phyloP scores from a whole-genome alignment of 2,888 invertebrate species.

The Himalopsyche tibetana region DNA sequence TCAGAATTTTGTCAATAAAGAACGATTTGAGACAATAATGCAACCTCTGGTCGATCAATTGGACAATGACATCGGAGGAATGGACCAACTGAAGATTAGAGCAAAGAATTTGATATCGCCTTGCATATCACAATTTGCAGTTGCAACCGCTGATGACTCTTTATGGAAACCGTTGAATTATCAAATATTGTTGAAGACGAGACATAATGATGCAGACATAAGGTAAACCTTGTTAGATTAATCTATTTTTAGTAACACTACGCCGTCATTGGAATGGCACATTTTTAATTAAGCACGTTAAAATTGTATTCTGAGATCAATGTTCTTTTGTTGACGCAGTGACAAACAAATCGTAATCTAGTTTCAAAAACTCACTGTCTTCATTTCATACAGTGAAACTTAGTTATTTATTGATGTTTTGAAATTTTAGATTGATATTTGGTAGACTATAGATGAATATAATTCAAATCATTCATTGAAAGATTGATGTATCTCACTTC shows the following conservation, averaged over 20 bases:
- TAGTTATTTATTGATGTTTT: too few species aligned
- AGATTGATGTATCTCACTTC: too few species aligned
- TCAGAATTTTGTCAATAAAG: constrained; percentile 89
- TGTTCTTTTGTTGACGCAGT: too few species aligned
- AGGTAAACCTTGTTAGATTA: constrained; percentile 69
- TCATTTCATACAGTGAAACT: too few species aligned
- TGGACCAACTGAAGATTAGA: constrained; percentile 78
- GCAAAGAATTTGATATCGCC: constrained; percentile 82
- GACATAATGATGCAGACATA: constrained; percentile 85
- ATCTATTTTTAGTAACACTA: background rate
- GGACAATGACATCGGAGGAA: constrained; percentile 84
- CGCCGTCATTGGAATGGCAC: background rate
- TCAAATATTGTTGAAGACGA: constrained; percentile 91
- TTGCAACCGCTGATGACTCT: constrained; percentile 89
- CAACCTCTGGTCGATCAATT: constrained; percentile 93
- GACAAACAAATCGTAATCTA: too few species aligned
- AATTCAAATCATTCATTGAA: too few species aligned
- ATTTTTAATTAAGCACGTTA: too few species aligned
- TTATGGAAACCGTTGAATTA: constrained; percentile 94
- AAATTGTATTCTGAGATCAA: too few species aligned
- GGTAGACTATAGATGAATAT: too few species aligned
- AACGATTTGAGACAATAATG: constrained; percentile 89
- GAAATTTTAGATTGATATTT: too few species aligned
- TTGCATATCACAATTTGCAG: constrained; percentile 89
- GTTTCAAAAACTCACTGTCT: too few species aligned